These are phyloP conservation scores for Nilaparvata lugens DNA, from an alignment of 1,140 invertebrate species.

Conservation along the genomic window DNA sequence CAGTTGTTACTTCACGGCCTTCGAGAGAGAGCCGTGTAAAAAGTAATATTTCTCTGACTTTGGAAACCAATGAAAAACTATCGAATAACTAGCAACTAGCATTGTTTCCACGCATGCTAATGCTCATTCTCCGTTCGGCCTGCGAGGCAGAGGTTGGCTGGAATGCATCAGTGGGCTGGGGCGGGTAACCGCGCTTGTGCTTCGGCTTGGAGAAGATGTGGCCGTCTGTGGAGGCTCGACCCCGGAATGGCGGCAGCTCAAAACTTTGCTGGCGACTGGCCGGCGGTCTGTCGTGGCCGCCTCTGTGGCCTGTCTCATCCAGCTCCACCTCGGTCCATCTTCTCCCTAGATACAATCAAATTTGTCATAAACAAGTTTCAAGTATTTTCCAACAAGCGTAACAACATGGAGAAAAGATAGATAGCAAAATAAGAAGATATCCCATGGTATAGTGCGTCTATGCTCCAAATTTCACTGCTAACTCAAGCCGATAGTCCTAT, in stretches of 20 bases:
- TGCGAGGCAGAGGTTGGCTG: conserved; percentile 6
- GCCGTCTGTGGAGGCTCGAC: conserved; percentile 51
- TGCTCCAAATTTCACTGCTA: no score
- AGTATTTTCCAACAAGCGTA: no score
- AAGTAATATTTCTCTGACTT: no score
- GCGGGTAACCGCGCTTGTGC: conserved; percentile 19
- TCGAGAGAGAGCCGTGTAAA: no score
- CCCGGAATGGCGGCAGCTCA: conserved; percentile 41
- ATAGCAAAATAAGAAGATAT: no score
- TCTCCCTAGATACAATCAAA: conserved; percentile 25
- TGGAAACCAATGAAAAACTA: no score
- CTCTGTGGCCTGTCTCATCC: conserved; percentile 33
- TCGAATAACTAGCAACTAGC: conserved; percentile 26
- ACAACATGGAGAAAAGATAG: no score
- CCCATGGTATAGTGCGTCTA: no score
- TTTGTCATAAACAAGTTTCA: no score
- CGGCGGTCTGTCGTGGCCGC: conserved; percentile 4
- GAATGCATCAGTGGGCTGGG: conserved; percentile 5
- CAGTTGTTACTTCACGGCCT: no score
- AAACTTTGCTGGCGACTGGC: conserved; percentile 35
- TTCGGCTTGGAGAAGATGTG: conserved; percentile 28
- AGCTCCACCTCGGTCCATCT: conserved; percentile 38
- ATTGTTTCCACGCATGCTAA: conserved; percentile 34
- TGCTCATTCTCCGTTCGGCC: conserved; percentile 34
- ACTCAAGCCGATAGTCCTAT: no score